Base-by-base conservation (phyloP, 30 jellyfish, hydroid and myxozoan genomes). In the Hydractinia symbiolongicarpus region DNA sequence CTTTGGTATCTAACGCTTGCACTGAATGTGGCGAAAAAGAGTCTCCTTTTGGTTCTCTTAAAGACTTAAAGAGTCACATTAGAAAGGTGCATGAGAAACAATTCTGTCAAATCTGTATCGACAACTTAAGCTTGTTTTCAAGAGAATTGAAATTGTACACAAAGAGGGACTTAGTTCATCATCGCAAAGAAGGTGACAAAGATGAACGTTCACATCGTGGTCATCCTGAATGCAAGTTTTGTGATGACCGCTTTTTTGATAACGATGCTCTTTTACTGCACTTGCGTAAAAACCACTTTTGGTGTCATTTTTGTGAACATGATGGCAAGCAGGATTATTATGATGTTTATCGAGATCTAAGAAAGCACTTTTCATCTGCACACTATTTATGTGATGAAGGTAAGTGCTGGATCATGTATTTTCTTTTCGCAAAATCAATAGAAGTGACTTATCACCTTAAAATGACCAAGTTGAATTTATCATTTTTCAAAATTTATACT, bases 251-350 rank as follows among this genome's bases (percentile, higher is more conserved):
- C 64, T 93, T 79, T 62, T 79, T 79, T 75, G 98, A 84, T 68
- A 87, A 87, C 74, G 98, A 93, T 76, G 96, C 56, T 40, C 72
- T 93, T 67, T 64, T 87, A 71, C 58, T 70, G 8, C 98, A 93
- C 77, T 81, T 93, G 82, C 86, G 98, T 55, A 87, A 87, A 78
- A 87, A 81, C 75, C 98, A 93, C 57, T 93, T 93, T 76, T 93
- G 98, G 98, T 93, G 98, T 66, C 98, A 93, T 68, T 86, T 93
- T 66, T 93, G 98, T 73, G 98, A 93, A 67, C 84, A 87, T 16
- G 98, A 93, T 87, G 98, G 98, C 7, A 87, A 79, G 78, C 98
- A 93, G 67, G 96, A 87, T 30, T 93, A 93, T 66, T 93, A 85
- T 80, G 89, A 78, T 58, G 86, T 68, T 61, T 93, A 93, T 72